Evolutionary conservation across 1,140 invertebrate genomes (phyloP), one percentile per base, ranked within the genome.

Genomic region (Drosophila rhopaloa): DNA sequence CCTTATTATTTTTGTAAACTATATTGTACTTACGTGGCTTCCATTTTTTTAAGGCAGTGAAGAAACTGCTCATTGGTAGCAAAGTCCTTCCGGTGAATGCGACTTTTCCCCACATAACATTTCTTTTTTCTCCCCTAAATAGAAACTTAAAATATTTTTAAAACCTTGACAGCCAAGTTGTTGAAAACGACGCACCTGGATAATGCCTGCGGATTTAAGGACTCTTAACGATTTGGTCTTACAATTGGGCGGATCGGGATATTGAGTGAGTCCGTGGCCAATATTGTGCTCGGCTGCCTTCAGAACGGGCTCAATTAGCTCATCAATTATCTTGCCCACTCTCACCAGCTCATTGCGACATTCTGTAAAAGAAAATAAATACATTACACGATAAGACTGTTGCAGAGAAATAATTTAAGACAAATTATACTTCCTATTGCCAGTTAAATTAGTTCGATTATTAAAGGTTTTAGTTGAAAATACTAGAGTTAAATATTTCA

Each of bases 241-340:
- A 27, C 84, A 88, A 3, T 1, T 19, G 0, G 24, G 8, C 0
- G 41, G 5, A 2, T 56, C 55, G 6, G 32, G 7, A 7, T 53
- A 32, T 0, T 46, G 0, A 0, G 67, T 27, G 0, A 43, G 58
- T 1, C 56, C 63, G 4, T 81, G 76, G 5, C 76, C 70, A 10
- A 13, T 32, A 7, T 68, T 81, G 9, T 59, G 0, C 4, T 75
- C 7, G 1, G 91, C 91, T 43, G 62, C 65, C 9, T 66, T 27
- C 0, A 92, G 7, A 9, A 78, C 71, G 5, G 91, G 91, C 6
- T 79, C 77, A 6, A 92, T 80, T 47, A 92, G 50, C 27, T 84
- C 37, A 35, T 92, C 91, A 47, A 92, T 92, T 32, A 90, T 66
- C 50, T 91, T 91, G 5, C 91, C 90, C 54, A 92, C 75, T 10